Percentiles rank a stretch among this genome's conserved stretches.
Evolutionary conservation across 2,113 vertebrate species (phyloP).

Genomic region (Charina bottae): DNA sequence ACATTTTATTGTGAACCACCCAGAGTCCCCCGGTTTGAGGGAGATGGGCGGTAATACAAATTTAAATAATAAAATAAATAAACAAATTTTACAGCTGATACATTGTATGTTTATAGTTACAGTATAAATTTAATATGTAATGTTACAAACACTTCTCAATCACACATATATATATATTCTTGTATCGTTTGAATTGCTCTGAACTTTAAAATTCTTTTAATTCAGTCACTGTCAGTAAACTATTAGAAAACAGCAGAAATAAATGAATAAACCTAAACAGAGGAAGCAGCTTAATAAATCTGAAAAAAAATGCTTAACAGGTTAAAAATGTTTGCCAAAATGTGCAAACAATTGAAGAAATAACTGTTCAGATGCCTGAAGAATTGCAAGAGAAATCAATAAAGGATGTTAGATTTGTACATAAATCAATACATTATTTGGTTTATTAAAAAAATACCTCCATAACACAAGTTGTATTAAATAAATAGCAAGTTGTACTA

Average conservation of each 20-base stretch:
- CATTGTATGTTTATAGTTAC: background rate
- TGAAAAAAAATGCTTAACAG: background rate
- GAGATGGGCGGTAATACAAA: too few species aligned
- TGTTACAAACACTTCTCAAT: too few species aligned
- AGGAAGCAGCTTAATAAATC: background rate
- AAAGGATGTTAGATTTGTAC: background rate
- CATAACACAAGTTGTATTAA: background rate
- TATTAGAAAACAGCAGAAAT: background rate
- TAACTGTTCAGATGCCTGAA: background rate
- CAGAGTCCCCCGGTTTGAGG: too few species aligned
- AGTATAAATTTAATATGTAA: background rate
- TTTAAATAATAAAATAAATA: too few species aligned
- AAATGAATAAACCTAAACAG: background rate
- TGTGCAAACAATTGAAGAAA: background rate
- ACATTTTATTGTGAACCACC: too few species aligned
- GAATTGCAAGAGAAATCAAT: background rate
- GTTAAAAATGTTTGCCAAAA: background rate
- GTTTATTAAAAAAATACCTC: conserved; percentile 21
- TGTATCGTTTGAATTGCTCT: background rate
- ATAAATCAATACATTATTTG: background rate
- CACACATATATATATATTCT: background rate
- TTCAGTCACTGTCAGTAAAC: background rate
- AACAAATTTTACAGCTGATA: background rate
- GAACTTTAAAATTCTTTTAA: background rate
- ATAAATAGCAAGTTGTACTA: background rate